Evolutionary conservation across 1,140 invertebrate species (phyloP), one percentile per base, ranked within the genome.

Genomic region (Leptoteleia sp.): DNA sequence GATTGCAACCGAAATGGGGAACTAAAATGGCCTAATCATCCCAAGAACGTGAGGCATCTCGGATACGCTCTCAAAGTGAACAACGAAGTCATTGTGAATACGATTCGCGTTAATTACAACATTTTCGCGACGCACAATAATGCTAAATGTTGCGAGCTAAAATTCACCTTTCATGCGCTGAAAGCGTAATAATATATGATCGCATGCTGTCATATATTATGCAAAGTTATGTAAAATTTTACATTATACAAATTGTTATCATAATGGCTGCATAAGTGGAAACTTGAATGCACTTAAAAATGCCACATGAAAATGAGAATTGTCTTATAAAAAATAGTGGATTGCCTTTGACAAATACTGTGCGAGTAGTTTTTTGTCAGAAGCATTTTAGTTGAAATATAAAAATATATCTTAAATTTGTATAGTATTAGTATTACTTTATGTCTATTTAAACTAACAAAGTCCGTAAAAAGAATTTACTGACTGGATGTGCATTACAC

Each of bases 21-120:
- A 12, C 31, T 47, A 71, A 72, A 80, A 73, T 72, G 59, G 71
- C 71, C 77, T 80, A 76, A 80, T 75, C 67, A 45, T 47, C 1
- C 22, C 17, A 62, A 57, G 77, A 71, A 80, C 45, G 65, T 13
- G 6, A 65, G 40, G 70, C 43, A 79, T 79, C 65, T 64, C 19
- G 33, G 64, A 45, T 52, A 12, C 37, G 11, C 55, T 43, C 55
- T 50, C 33, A 67, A 55, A 57, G 52, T 54, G 61, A 65, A 79
- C 55, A 54, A 57, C 62, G 29, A 62, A 73, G 45, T 67, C 54
- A 55, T 71, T 72, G 52, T 25, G 57, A 59, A 37, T 35, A 29
- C 57, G 50, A 72, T 71, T 70, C 45, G 42, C 62, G 68, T 73
- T 79, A 72, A 79, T 79, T 79, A 57, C 76, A 71, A 78, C 68